A percentile compares a stretch with the other conserved stretches of the same genome.
These are phyloP conservation scores for Microhierax caerulescens DNA, from an alignment of 2,797 vertebrate genomes.

Conservation along the genomic window DNA sequence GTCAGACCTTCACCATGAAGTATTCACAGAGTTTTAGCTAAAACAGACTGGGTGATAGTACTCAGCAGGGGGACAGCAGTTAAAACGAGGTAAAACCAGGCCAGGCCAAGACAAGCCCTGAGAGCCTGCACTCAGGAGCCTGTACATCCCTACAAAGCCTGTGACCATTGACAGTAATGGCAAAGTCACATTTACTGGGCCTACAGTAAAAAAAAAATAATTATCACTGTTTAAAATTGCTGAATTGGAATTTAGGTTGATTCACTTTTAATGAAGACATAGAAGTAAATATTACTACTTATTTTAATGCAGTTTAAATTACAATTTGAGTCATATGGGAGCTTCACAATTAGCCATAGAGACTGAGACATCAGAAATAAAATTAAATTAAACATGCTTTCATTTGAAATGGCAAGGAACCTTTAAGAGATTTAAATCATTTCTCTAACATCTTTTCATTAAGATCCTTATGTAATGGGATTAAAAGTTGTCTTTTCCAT, in stretches of 20 bases:
- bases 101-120: not conserved
- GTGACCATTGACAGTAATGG: not conserved
- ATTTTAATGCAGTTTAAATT: not conserved
- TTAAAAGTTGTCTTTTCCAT: not conserved
- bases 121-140: not conserved
- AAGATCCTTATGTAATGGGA: not conserved
- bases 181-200: not conserved
- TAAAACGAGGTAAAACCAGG: not conserved
- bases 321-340: not conserved
- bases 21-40: not conserved
- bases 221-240: not conserved
- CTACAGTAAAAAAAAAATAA: not conserved
- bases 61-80: not conserved
- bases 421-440: not conserved
- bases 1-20: not conserved
- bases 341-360: not conserved
- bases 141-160: not conserved
- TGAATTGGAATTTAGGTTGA: not conserved
- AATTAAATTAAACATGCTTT: not conserved
- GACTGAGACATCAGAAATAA: not conserved
- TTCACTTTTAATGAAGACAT: not conserved
- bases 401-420: not conserved
- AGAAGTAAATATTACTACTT: not conserved
- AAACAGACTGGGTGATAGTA: not conserved
- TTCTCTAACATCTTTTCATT: not conserved